Conservation (phyloP, 2,113 vertebrate genomes). For the Campylomormyrus numenius region DNA sequence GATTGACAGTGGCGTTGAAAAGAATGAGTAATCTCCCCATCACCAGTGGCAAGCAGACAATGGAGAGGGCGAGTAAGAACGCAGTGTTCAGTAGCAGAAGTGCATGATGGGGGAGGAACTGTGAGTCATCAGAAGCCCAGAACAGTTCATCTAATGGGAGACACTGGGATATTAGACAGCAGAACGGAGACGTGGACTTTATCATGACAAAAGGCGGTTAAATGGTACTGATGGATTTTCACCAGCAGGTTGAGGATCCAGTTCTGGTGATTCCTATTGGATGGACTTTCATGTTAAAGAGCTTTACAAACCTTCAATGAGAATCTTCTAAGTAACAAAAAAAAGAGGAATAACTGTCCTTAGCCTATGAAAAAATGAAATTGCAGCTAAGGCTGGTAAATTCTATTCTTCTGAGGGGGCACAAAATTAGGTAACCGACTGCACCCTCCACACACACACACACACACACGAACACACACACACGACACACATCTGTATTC, state of each 20-base stretch:
- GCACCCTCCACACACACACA: neutral
- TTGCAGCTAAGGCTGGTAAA: neutral
- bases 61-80: neutral
- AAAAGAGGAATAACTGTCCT: neutral
- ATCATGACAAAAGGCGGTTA: neutral
- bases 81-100: neutral
- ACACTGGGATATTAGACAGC: neutral
- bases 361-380: neutral
- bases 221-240: neutral
- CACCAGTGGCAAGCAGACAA: neutral
- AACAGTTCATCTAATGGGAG: neutral
- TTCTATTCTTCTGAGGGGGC: neutral
- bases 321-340: neutral
- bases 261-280: neutral
- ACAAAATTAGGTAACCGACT: too few relatives aligned
- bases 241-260: neutral
- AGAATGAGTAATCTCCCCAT: constrained; percentile 2
- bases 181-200: neutral
- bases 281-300: neutral
- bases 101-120: neutral
- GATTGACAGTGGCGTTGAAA: neutral
- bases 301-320: neutral
- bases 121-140: neutral
- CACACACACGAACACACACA: neutral
- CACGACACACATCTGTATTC: neutral